Evolutionary conservation across 1,140 invertebrate species (phyloP).

Genomic region (Formica selysi): DNA sequence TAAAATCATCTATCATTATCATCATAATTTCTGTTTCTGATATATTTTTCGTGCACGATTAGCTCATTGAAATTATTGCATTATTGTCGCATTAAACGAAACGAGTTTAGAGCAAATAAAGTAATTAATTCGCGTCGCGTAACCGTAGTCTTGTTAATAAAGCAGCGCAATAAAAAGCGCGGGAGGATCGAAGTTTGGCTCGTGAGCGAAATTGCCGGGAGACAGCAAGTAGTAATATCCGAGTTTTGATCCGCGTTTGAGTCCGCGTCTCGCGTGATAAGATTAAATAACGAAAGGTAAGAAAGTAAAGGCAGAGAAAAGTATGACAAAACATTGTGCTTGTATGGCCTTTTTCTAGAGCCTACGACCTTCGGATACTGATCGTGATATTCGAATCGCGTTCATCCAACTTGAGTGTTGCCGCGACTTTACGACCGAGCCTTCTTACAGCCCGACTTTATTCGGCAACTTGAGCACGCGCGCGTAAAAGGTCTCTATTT

Average conservation of each 20-base stretch:
- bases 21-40: background rate
- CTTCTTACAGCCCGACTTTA: slow-evolving; percentile 34
- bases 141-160: slow-evolving; percentile 48
- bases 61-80: slow-evolving; percentile 9
- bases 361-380: slow-evolving; percentile 32
- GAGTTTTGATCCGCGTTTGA: slow-evolving; percentile 38
- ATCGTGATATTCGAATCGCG: slow-evolving; percentile 58
- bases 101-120: background rate
- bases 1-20: background rate
- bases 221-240: slow-evolving; percentile 39
- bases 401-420: slow-evolving; percentile 50
- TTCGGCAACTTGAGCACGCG: slow-evolving; percentile 55
- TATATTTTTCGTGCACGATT: slow-evolving; percentile 4
- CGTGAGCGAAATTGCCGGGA: slow-evolving; percentile 37
- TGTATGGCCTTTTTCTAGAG: slow-evolving; percentile 19
- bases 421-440: slow-evolving; percentile 61
- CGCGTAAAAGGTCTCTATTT: slow-evolving; percentile 3
- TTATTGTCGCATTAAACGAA: background rate
- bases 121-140: slow-evolving; percentile 62
- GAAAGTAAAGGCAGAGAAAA: background rate
- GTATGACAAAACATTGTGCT: slow-evolving; percentile 25
- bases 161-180: slow-evolving; percentile 44
- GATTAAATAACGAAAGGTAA: slow-evolving; percentile 5
- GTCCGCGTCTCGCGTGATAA: slow-evolving; percentile 19
- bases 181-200: slow-evolving; percentile 38